Percentiles rank a stretch among this genome's conserved stretches.
These are phyloP conservation scores for Xenotilapia leptura DNA, from an alignment of 2,113 vertebrate genomes.

Conservation along the genomic window DNA sequence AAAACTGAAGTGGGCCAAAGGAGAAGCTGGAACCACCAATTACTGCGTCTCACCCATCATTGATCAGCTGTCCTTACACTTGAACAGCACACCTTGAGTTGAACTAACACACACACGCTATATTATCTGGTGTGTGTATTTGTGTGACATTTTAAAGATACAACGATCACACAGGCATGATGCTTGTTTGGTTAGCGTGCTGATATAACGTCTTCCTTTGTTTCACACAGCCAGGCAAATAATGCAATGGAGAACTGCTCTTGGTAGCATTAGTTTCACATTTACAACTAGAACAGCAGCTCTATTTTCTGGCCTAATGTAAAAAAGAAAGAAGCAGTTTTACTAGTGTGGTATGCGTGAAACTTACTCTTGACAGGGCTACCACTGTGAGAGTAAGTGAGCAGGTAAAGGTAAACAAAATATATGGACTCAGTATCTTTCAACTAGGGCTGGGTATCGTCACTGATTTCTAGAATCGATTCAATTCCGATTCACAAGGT, in stretches of 20 bases:
- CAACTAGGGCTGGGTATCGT: no score
- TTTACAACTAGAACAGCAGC: background rate
- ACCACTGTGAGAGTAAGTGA: background rate
- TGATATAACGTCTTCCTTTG: background rate
- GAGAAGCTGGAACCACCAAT: constrained; percentile 12
- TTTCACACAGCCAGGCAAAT: background rate
- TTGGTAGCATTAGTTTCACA: background rate
- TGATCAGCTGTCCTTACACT: constrained; percentile 9
- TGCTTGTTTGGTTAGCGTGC: background rate
- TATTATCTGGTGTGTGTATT: background rate
- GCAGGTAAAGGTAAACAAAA: background rate
- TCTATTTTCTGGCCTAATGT: background rate
- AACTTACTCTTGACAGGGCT: background rate
- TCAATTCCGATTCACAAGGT: no score
- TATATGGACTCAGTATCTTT: background rate
- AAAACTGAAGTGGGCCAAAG: constrained; percentile 31
- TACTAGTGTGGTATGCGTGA: background rate
- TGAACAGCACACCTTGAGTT: background rate
- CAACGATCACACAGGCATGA: background rate
- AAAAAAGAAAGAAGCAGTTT: background rate
- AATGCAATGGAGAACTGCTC: background rate
- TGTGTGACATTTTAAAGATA: background rate
- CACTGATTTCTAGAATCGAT: no score
- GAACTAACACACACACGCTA: background rate
- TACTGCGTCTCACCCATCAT: background rate